Evolutionary conservation across 2,113 vertebrate genomes (phyloP), one percentile per base, ranked within the genome.

Genomic region (Paramormyrops kingsleyae): DNA sequence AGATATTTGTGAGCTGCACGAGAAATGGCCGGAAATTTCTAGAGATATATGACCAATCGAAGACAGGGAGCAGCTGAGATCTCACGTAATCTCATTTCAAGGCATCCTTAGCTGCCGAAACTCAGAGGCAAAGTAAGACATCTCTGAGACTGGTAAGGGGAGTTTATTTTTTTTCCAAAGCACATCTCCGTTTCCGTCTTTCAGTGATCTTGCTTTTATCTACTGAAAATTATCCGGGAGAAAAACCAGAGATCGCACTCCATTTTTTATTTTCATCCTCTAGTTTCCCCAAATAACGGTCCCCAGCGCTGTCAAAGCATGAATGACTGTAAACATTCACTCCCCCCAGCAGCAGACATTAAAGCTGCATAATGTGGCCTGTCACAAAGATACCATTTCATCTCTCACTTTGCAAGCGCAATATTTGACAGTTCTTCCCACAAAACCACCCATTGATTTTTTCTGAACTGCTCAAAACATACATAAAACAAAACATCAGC

Each of bases 391-490:
- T 5, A 80, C 17, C 44, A 47, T 47, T 84, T 24, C 83, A 46
- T 44, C 83, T 46, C 83, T 47, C 83, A 84, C 44, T 84, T 47
- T 42, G 39, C 24, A 12, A 84, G 83, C 24, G 44, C 83, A 46
- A 84, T 47, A 10, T 84, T 47, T 47, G 83, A 84, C 83, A 84
- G 83, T 46, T n/a, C 39, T 84, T 84, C 35, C 74, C 83, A 84
- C 21, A 46, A 46, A 84, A 84, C 83, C 83, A 46, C 83, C 42
- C 35, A 84, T 42, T 80, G 74, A 80, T 80, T 80, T 19, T 80
- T 39, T 31, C 62, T 80, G 74, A 80, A 80, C 74, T 39, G 74
- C 74, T 80, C 35, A 80, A 80, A 42, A 80, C 74, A 42, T 42
- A 80, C 35, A 42, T 80, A 15, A 80, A 80, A 80, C 74, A 80